A percentile compares a stretch with the other conserved stretches of the same genome.
Evolutionary conservation across 2,888 invertebrate species (phyloP).

Genomic region (Caenorhabditis imperialis): DNA sequence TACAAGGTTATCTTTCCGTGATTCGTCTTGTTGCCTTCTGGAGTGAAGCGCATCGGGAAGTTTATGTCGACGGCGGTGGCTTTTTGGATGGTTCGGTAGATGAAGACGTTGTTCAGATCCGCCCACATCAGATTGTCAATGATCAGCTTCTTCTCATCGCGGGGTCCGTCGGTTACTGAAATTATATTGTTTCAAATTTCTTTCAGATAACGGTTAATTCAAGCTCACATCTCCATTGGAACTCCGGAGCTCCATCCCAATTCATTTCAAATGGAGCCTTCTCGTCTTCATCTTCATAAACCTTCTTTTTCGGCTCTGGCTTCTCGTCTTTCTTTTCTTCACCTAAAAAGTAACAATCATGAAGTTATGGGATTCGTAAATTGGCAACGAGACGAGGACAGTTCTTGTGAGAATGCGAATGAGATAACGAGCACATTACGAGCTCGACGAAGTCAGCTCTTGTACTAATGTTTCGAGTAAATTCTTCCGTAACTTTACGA

Average conservation of each 20-base stretch:
- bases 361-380: no score
- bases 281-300: conserved; percentile 58
- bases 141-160: conserved; percentile 48
- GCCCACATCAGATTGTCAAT: conserved; percentile 58
- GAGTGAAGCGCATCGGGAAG: conserved; percentile 47
- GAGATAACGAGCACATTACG: no score
- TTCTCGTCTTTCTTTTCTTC: conserved; percentile 5
- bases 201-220: background rate
- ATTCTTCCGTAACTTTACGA: no score
- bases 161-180: conserved; percentile 41
- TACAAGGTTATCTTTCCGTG: conserved; percentile 49
- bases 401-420: no score
- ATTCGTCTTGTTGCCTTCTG: conserved; percentile 21
- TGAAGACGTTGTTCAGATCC: conserved; percentile 62
- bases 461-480: no score
- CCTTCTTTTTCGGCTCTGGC: conserved; percentile 39
- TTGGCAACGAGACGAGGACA: no score
- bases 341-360: conserved; percentile 4
- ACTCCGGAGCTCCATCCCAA: conserved; percentile 69
- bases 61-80: conserved; percentile 50
- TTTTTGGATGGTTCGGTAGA: conserved; percentile 58
- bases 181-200: background rate
- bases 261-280: conserved; percentile 56
- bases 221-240: conserved; percentile 66
- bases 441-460: no score